Evolutionary conservation across 2,888 invertebrate species (phyloP).

Genomic region (Heliconius ethilla): DNA sequence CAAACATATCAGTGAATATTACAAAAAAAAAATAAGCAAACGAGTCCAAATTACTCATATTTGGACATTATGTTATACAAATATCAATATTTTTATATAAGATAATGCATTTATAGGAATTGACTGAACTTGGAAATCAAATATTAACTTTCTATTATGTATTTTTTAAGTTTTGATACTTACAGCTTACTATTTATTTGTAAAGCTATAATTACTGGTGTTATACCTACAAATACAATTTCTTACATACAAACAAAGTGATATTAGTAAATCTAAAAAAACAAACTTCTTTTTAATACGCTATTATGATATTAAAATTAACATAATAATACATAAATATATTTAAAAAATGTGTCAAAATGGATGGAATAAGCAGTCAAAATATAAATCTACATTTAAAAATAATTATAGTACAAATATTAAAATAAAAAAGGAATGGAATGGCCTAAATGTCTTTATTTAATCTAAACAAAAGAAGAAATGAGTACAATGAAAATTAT

Average conservation of each 20-base stretch:
- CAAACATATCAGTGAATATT: not conserved
- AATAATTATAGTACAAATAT: not conserved
- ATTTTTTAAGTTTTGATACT: too few species aligned
- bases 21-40: not conserved
- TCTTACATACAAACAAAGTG: not conserved
- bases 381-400: not conserved
- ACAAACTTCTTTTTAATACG: not conserved
- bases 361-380: slow-evolving; percentile 21
- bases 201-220: not conserved
- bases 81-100: not conserved
- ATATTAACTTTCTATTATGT: too few species aligned
- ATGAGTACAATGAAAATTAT: too few species aligned
- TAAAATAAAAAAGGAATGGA: not conserved
- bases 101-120: not conserved
- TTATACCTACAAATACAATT: not conserved
- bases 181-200: too few species aligned
- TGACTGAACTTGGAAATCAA: too few species aligned
- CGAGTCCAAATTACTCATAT: too few species aligned
- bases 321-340: not conserved
- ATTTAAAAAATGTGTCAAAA: not conserved
- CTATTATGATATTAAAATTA: not conserved
- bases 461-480: not conserved
- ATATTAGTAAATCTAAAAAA: not conserved
- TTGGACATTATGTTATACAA: too few species aligned
- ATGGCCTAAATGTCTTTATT: not conserved